phyloP scores from a whole-genome alignment of 2,888 invertebrate genomes.

The Myopa testacea region DNA sequence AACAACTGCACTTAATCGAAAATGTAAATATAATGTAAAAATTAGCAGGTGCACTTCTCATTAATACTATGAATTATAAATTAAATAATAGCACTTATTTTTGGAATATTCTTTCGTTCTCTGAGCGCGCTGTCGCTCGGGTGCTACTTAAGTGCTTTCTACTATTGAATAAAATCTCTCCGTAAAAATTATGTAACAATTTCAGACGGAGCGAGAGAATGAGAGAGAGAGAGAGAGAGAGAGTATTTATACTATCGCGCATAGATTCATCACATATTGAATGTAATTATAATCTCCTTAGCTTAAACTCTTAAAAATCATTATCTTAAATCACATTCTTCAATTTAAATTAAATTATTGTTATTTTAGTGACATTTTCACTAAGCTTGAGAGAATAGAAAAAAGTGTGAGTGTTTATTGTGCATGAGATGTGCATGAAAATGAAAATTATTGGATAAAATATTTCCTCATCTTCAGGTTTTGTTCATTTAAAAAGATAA shows the following conservation, averaged over 20 bases:
- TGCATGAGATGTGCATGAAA: too few relatives aligned
- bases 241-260: constrained; percentile 3
- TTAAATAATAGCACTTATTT: constrained; percentile 22
- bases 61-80: constrained; percentile 2
- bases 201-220: background rate
- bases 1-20: too few relatives aligned
- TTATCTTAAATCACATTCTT: constrained; percentile 33
- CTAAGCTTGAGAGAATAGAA: constrained; percentile 21
- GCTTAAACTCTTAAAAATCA: constrained; percentile 28
- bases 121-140: background rate
- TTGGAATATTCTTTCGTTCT: background rate
- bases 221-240: constrained; percentile 2
- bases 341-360: constrained; percentile 26
- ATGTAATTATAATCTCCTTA: constrained; percentile 19
- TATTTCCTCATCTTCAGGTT: background rate
- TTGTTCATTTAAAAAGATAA: too few relatives aligned
- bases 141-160: constrained; percentile 1
- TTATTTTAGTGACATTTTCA: constrained; percentile 37
- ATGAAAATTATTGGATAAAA: background rate
- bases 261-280: constrained; percentile 20
- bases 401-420: background rate
- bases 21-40: background rate
- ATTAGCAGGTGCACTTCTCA: background rate
- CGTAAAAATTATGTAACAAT: constrained; percentile 15
- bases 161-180: constrained; percentile 23